Base-by-base conservation (phyloP, 1,140 invertebrate genomes). In the Penaeus chinensis region DNA sequence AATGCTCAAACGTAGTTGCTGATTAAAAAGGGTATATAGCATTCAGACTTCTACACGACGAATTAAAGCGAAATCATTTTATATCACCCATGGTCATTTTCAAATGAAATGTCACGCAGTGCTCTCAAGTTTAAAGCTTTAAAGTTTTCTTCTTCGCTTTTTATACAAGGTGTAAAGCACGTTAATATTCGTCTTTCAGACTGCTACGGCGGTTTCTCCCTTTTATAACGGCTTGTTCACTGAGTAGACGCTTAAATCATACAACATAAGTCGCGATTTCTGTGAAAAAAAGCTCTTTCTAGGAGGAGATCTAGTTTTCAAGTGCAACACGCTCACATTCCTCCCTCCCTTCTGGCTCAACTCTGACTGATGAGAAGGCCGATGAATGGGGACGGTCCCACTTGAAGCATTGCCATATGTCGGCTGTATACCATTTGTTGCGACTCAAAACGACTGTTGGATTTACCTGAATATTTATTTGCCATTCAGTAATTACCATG, bases 301-400 rank as follows among this genome's bases (percentile, higher is more conserved):
- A 54, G 54, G 54, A 54, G 54, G 16, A 54, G 54, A 54, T 54
- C 54, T 2, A 54, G 11, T 54, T 54, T 54, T 54, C 54, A 0
- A 54, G 54, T 4, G 54, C 54, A 54, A 54, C 54, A 54, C 54
- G 54, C 10, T 2, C 54, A 54, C 16, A 16, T 16, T 54, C 54
- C 16, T 13, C 16, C 85, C 81, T 54, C 16, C 71, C 47, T 61
- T 27, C n/a, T 74, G 62, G 71, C 80, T 77, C 80, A 66, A 37
- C 27, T 74, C 85, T 87, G 80, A 87, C 85, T 87, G 85, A 87
- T 83, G 85, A 69, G 63, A 63, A 54, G 71, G 60, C 32, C 60
- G 85, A 87, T 87, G 85, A 87, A 87, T 87, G 85, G 74, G 85
- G 71, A 87, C 18, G 71, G 80, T 65, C 69, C 71, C 66, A 76